Base-by-base conservation (phyloP, 1,140 invertebrate species). In the Copidosoma floridanum region DNA sequence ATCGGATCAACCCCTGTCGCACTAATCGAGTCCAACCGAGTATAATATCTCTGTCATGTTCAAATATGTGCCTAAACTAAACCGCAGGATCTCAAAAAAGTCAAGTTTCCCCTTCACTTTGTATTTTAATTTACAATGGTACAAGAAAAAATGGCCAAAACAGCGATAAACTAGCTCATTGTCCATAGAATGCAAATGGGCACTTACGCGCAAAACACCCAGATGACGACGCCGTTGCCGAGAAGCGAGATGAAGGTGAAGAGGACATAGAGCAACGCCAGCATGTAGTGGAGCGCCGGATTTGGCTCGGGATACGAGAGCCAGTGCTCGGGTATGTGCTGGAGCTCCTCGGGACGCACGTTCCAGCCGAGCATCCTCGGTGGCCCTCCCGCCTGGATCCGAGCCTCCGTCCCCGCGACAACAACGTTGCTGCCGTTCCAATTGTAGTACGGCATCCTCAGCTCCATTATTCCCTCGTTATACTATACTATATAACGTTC, bases 141-240 rank as follows among this genome's bases (percentile, higher is more conserved):
- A n/a, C n/a, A n/a, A n/a, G n/a, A n/a, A n/a, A n/a, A n/a, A n/a
- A n/a, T n/a, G n/a, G n/a, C n/a, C n/a, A n/a, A n/a, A n/a, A n/a
- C n/a, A n/a, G n/a, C n/a, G n/a, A n/a, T n/a, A n/a, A n/a, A n/a
- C n/a, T n/a, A n/a, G n/a, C n/a, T n/a, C n/a, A n/a, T n/a, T n/a
- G n/a, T n/a, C n/a, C n/a, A n/a, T n/a, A n/a, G n/a, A 35, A 7
- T 37, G 16, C 7, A 20, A 12, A 6, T 41, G n/a, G 5, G 40
- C 50, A 84, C 84, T 84, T 81, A 92, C 85, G 89, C 84, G 57
- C 86, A 85, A 75, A 96, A 95, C 64, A 95, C 88, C 85, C 90
- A 95, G 66, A 95, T 87, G 62, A 96, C 94, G 18, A 95, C 81
- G 27, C 92, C 90, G 75, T 96, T 96, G 61, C 94, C 94, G 2